phyloP scores from a whole-genome alignment of 2,888 invertebrate species.

The Ischnura elegans region DNA sequence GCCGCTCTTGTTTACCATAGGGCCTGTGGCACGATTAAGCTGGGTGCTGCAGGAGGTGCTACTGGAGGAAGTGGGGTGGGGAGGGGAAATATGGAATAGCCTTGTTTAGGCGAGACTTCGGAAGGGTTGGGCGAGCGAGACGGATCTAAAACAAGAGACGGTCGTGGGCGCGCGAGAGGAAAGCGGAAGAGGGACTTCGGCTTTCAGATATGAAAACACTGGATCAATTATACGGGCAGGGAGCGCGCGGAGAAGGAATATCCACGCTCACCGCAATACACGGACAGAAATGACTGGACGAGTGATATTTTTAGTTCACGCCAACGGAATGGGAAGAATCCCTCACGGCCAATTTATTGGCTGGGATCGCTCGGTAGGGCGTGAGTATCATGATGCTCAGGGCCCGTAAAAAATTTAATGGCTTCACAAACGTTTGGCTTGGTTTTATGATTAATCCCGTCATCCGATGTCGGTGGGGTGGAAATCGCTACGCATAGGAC shows the following conservation, averaged over 20 bases:
- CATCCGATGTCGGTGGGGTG: background rate
- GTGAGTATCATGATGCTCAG: background rate
- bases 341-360: slow-evolving; percentile 5
- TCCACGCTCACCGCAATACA: background rate
- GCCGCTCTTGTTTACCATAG: slow-evolving; percentile 55
- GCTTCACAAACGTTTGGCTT: background rate
- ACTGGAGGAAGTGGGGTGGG: background rate
- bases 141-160: slow-evolving; percentile 20
- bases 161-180: background rate
- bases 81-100: background rate
- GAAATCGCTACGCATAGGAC: background rate
- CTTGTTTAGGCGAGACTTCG: background rate
- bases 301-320: background rate
- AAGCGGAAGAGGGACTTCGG: background rate
- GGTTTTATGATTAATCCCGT: background rate
- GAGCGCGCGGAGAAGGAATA: background rate
- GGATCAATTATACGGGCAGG: slow-evolving; percentile 2
- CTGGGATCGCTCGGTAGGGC: background rate
- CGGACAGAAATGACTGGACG: background rate
- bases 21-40: slow-evolving; percentile 55
- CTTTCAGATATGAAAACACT: slow-evolving; percentile 55
- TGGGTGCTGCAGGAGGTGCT: background rate
- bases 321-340: background rate
- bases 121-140: slow-evolving; percentile 7
- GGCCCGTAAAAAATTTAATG: background rate